These are phyloP conservation scores for Chloebia gouldiae DNA, from an alignment of 2,113 vertebrate species.

Conservation along the genomic window DNA sequence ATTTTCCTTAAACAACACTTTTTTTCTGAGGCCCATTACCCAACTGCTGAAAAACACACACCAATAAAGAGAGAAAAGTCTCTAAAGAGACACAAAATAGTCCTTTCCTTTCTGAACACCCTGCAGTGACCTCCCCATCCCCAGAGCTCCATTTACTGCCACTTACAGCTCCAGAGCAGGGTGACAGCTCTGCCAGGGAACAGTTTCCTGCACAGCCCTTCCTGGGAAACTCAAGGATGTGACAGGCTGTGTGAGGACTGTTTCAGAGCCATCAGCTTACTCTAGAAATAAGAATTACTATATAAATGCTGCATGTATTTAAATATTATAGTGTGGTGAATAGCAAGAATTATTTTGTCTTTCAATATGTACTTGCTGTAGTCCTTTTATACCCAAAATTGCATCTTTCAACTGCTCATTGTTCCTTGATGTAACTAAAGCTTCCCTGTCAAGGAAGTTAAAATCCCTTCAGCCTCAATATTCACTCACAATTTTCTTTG, in stretches of 20 bases:
- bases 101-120: neutral
- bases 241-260: neutral
- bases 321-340: neutral
- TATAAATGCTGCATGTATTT: neutral
- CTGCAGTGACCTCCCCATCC: neutral
- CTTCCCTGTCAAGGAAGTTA: neutral
- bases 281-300: neutral
- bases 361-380: neutral
- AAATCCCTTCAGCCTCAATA: constrained; percentile 22
- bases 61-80: neutral
- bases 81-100: neutral
- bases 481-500: constrained; percentile 15
- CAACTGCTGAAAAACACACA: neutral
- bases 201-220: neutral
- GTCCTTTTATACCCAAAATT: constrained; percentile 21
- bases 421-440: constrained; percentile 15
- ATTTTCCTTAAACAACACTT: neutral
- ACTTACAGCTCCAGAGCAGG: rapidly evolving
- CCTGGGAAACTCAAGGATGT: neutral
- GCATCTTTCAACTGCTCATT: neutral
- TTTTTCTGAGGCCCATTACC: neutral
- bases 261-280: neutral
- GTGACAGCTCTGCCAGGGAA: neutral
- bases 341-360: neutral
- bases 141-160: neutral